phyloP scores from a whole-genome alignment of 2,113 vertebrate species.

The Oreochromis niloticus region DNA sequence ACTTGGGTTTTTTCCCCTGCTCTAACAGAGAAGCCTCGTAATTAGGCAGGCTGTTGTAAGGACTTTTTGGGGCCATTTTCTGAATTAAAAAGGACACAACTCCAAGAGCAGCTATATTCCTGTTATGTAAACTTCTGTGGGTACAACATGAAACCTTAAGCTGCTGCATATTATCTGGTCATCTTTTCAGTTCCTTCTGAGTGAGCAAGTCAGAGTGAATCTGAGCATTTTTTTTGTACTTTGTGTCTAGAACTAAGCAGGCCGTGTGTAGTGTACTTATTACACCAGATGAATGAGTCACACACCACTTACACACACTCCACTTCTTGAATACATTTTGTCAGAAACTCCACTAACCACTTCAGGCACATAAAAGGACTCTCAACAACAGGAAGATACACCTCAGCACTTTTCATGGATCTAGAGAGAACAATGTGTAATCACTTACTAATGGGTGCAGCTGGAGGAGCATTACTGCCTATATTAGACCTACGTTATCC shows the following conservation, averaged over 20 bases:
- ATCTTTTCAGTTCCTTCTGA: background rate
- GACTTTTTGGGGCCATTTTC: background rate
- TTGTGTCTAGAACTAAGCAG: background rate
- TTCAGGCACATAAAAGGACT: background rate
- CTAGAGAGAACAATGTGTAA: background rate
- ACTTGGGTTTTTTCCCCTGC: background rate
- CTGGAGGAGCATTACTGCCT: background rate
- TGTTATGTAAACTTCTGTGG: background rate
- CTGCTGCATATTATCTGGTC: background rate
- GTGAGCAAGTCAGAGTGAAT: background rate
- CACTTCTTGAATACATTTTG: background rate
- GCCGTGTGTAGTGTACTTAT: background rate
- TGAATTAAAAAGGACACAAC: background rate
- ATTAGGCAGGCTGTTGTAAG: background rate
- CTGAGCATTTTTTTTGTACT: background rate
- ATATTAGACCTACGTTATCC: background rate
- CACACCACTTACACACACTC: slow-evolving; percentile 11
- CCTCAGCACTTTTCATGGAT: background rate
- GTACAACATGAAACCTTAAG: background rate
- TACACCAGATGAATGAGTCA: slow-evolving; percentile 30
- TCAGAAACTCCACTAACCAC: background rate
- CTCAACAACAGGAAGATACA: background rate
- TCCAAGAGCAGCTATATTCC: background rate
- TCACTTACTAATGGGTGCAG: background rate
- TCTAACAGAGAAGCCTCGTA: background rate